A percentile compares a stretch with the other conserved stretches of the same genome.
Conservation (phyloP, 2,888 invertebrate genomes). For the Calliopum simillimum region DNA sequence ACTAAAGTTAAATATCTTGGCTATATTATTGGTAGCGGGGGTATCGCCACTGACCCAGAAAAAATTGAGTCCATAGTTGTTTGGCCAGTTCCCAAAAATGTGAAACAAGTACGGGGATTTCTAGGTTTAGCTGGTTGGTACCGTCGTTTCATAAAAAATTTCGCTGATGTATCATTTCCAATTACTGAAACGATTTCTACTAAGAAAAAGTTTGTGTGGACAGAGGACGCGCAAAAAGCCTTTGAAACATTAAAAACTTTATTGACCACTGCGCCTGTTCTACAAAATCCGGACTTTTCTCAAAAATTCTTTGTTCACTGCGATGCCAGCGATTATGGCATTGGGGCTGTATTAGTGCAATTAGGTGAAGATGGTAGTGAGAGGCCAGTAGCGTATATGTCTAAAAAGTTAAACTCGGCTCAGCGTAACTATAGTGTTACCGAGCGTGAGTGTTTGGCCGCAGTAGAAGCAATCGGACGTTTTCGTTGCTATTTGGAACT, state of each 20-base stretch:
- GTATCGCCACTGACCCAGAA: conserved; percentile 34
- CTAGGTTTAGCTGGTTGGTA: conserved; percentile 46
- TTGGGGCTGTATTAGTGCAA: conserved; percentile 40
- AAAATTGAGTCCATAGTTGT: conserved; percentile 22
- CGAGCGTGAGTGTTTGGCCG: conserved; percentile 40
- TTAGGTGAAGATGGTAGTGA: conserved; percentile 27
- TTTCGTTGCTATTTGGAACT: conserved; percentile 41
- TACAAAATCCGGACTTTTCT: too few relatives aligned
- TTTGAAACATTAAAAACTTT: conserved; percentile 24
- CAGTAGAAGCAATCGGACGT: conserved; percentile 29
- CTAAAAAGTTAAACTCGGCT: too few relatives aligned
- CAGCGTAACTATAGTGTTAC: too few relatives aligned
- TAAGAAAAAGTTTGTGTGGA: conserved; percentile 30
- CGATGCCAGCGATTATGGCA: conserved; percentile 36
- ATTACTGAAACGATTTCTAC: conserved; percentile 20
- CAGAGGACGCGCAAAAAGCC: too few relatives aligned
- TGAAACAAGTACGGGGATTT: conserved; percentile 44
- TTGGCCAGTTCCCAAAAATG: conserved; percentile 42
- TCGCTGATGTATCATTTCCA: conserved; percentile 26
- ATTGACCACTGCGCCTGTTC: conserved; percentile 30
- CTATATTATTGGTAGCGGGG: conserved; percentile 38
- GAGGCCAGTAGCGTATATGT: conserved; percentile 37
- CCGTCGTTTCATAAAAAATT: conserved; percentile 45
- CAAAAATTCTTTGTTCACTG: conserved; percentile 37
- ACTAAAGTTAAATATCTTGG: conserved; percentile 39